Percentiles rank a stretch among this genome's conserved stretches.
Evolutionary conservation across 2,888 invertebrate species (phyloP).

Genomic region (Tetranychus truncatus): DNA sequence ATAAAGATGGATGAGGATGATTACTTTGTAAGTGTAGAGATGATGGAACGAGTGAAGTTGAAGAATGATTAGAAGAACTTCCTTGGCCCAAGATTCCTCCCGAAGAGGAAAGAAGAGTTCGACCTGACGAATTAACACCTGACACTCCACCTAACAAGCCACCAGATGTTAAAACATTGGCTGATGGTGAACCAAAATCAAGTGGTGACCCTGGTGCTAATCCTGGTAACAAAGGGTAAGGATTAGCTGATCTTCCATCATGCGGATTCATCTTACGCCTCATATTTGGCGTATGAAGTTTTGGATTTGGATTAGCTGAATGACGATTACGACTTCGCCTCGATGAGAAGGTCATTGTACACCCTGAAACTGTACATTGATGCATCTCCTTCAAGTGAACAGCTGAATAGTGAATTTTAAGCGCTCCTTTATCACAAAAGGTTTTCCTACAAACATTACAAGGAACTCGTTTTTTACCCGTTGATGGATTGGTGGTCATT

Average conservation of each 20-base stretch:
- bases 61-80: conserved; percentile 2
- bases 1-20: neutral
- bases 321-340: conserved; percentile 84
- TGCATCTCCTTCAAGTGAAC: conserved; percentile 99
- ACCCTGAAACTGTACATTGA: conserved; percentile 93
- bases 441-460: conserved; percentile 96
- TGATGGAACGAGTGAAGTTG: neutral
- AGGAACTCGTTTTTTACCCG: conserved; percentile 87
- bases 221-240: conserved; percentile 40
- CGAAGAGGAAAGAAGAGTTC: conserved; percentile 28
- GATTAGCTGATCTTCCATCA: conserved; percentile 71
- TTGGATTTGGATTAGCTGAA: conserved; percentile 94
- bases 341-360: conserved; percentile 98
- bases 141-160: conserved; percentile 20
- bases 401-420: conserved; percentile 97
- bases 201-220: conserved; percentile 1
- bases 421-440: conserved; percentile 97
- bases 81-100: conserved; percentile 31
- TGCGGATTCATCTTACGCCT: conserved; percentile 82
- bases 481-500: conserved; percentile 74
- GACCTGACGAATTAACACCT: conserved; percentile 28
- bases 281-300: conserved; percentile 83
- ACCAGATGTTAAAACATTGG: conserved; percentile 18
- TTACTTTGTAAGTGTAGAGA: neutral
- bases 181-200: conserved; percentile 15